A percentile compares a stretch with the other conserved stretches of the same genome.
Conservation (phyloP, 2,888 invertebrate genomes). For the Drosophila mercatorum region DNA sequence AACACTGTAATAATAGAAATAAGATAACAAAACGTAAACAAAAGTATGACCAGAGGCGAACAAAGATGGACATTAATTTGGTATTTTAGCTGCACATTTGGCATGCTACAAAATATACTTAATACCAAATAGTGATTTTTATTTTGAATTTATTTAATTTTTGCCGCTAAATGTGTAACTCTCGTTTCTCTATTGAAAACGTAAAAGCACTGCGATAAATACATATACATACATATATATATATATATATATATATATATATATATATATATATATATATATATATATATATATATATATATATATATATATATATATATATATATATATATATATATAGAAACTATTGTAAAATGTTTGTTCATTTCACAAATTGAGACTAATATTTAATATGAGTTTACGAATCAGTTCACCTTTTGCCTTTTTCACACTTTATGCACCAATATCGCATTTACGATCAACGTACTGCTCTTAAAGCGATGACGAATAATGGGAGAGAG, state of each 20-base stretch:
- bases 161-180: background rate
- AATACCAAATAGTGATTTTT: background rate
- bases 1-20: constrained; percentile 21
- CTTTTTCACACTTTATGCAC: background rate
- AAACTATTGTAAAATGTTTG: too few relatives aligned
- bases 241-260: too few relatives aligned
- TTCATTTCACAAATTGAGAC: background rate
- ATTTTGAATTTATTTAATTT: background rate
- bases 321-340: too few relatives aligned
- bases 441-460: background rate
- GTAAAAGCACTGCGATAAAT: too few relatives aligned
- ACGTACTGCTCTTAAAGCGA: background rate
- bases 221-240: too few relatives aligned
- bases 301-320: too few relatives aligned
- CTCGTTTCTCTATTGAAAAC: too few relatives aligned
- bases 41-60: constrained; percentile 35
- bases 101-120: background rate
- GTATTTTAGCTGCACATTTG: background rate
- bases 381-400: background rate
- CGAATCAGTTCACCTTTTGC: background rate
- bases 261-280: too few relatives aligned
- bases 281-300: too few relatives aligned
- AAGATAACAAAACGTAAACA: constrained; percentile 42
- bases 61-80: background rate
- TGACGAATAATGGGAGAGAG: background rate